Evolutionary conservation across 2,888 invertebrate species (phyloP).

Genomic region (Ceriagrion tenellum): DNA sequence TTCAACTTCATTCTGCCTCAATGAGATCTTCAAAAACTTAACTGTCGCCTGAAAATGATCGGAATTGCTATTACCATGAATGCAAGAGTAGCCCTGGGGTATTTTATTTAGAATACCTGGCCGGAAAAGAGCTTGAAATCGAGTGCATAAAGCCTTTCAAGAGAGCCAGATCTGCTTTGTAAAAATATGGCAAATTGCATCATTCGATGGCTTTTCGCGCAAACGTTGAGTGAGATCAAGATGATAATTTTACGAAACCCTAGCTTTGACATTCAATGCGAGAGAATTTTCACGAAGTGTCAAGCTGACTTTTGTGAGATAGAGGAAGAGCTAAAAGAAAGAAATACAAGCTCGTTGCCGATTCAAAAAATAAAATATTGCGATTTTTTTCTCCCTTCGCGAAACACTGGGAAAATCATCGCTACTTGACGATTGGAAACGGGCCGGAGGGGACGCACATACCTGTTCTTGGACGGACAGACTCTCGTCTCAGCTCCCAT

Average conservation of each 20-base stretch:
- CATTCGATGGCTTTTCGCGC: neutral
- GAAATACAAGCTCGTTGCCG: neutral
- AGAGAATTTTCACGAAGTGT: neutral
- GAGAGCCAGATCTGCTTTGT: neutral
- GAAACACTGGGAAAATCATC: neutral
- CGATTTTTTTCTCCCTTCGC: neutral
- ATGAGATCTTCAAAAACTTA: too few relatives aligned
- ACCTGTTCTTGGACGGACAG: neutral
- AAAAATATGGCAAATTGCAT: neutral
- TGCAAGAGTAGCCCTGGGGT: too few relatives aligned
- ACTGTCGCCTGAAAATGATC: too few relatives aligned
- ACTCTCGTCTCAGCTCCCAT: too few relatives aligned
- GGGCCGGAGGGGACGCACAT: neutral
- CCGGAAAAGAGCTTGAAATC: too few relatives aligned
- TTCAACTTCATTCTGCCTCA: too few relatives aligned
- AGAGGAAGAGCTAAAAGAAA: neutral
- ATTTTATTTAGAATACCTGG: too few relatives aligned
- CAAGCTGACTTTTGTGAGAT: neutral
- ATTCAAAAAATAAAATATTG: too few relatives aligned
- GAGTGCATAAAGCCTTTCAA: too few relatives aligned
- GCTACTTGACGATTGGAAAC: neutral
- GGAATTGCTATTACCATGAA: too few relatives aligned
- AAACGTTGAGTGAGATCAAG: neutral
- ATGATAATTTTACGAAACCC: neutral
- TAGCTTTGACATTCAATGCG: neutral